Conservation (phyloP, 2,888 invertebrate genomes). For the Lasioglossum leucozonium region DNA sequence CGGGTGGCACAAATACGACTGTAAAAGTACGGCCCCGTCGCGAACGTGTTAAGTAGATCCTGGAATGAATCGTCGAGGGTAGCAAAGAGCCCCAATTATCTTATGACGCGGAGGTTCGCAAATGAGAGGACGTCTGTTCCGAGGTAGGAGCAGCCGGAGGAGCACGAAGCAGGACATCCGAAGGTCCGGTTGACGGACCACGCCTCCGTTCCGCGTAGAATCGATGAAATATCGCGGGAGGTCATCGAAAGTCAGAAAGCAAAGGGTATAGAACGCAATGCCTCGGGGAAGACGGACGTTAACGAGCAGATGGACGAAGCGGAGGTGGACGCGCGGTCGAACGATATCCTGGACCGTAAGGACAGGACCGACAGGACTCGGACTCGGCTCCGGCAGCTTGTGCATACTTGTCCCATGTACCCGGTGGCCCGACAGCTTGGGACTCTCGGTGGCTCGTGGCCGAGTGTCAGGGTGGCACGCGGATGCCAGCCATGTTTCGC, state of each 20-base stretch:
- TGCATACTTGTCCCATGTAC: conserved; percentile 72
- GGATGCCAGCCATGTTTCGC: conserved; percentile 68
- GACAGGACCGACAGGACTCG: conserved; percentile 12
- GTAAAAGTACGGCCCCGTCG: too few relatives aligned
- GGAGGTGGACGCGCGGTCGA: conserved; percentile 69
- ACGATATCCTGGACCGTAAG: conserved; percentile 58
- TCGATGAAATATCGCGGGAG: conserved; percentile 49
- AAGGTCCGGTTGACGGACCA: not conserved
- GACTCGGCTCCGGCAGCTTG: conserved; percentile 60
- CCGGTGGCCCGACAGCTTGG: conserved; percentile 62
- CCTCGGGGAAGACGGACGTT: conserved; percentile 77
- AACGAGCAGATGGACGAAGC: conserved; percentile 75
- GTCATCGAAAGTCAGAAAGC: conserved; percentile 53
- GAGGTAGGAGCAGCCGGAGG: not conserved
- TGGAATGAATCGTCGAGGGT: too few relatives aligned
- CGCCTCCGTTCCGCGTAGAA: conserved; percentile 16
- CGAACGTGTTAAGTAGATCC: too few relatives aligned
- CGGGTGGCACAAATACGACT: too few relatives aligned
- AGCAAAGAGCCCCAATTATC: not conserved
- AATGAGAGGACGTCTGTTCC: not conserved
- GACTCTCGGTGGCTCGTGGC: conserved; percentile 62
- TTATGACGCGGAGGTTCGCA: not conserved
- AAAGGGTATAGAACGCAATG: conserved; percentile 38
- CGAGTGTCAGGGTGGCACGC: conserved; percentile 54
- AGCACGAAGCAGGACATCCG: not conserved